Evolutionary conservation across 2,113 vertebrate species (phyloP), one percentile per base, ranked within the genome.

Genomic region (Eulacestoma nigropectus): DNA sequence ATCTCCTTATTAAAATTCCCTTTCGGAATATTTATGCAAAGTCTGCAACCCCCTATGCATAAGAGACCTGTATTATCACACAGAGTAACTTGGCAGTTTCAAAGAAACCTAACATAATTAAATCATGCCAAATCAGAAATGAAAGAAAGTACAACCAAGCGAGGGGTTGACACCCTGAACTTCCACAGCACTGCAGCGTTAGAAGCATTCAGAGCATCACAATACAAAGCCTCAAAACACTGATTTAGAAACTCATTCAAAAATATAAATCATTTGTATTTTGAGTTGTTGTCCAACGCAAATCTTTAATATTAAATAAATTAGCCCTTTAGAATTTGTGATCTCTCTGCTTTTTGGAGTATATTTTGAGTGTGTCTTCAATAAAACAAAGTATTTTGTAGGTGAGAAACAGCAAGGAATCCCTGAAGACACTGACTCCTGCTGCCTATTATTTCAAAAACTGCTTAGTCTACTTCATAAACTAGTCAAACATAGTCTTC

Each of bases 11-110:
- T 95, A 93, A 93, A 94, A 95, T 95, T 92, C 55, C 52, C 60
- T 90, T 77, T 74, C 64, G 95, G 95, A 96, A 93, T 93, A 95
- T 90, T 93, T 95, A 95, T 90, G 86, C 68, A 63, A 95, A 74
- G 59, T 67, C 83, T 74, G 73, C 88, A 88, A 92, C 52, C 47
- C n/a, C 47, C 80, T 84, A 32, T 67, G 92, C 90, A 95, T 94
- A 93, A 92, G 39, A 92, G 76, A 88, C 68, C 79, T 59, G 46
- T 59, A 89, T 96, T 96, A 96, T 89, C 89, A 95, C 70, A 85
- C 30, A 74, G 62, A 93, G 29, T 63, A 92, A 90, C 79, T 70
- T 74, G 68, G 79, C 47, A 84, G 79, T 84, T 95, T 92, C 83
- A 92, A 92, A 95, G 81, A 93, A 93, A 92, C 27, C 59, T 44